phyloP scores from a whole-genome alignment of 2,113 vertebrate genomes.

The Chaetops frenatus region DNA sequence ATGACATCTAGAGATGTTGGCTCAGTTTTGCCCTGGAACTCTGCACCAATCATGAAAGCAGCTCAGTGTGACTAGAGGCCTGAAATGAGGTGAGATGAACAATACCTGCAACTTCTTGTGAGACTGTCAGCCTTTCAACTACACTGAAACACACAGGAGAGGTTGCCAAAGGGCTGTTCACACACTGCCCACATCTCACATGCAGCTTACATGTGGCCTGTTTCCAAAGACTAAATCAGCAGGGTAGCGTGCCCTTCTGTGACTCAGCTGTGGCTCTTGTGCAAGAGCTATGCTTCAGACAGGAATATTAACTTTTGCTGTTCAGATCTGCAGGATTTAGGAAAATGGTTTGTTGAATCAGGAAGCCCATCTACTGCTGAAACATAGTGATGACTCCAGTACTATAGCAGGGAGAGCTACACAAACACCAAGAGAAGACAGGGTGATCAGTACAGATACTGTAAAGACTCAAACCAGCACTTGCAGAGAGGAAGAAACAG shows the following conservation, averaged over 20 bases:
- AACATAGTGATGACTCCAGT: background rate
- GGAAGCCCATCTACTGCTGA: background rate
- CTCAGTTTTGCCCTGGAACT: background rate
- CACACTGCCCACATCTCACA: background rate
- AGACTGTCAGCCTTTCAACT: background rate
- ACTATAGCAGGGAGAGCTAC: background rate
- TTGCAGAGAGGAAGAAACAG: background rate
- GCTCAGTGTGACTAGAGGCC: background rate
- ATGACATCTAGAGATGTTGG: background rate
- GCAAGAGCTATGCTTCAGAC: background rate
- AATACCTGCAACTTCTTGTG: background rate
- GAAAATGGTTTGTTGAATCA: background rate
- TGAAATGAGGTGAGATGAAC: background rate
- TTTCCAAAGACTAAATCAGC: background rate
- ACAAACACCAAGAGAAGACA: background rate
- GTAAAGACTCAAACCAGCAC: background rate
- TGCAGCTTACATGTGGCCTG: background rate
- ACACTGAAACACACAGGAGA: background rate
- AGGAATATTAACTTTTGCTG: background rate
- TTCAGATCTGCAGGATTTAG: background rate
- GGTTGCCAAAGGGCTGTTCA: background rate
- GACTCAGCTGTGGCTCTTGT: background rate
- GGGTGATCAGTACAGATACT: accelerated
- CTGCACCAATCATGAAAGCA: background rate
- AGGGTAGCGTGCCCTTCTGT: background rate